Evolutionary conservation across 1,140 invertebrate genomes (phyloP).

Genomic region (Drusus annulatus): DNA sequence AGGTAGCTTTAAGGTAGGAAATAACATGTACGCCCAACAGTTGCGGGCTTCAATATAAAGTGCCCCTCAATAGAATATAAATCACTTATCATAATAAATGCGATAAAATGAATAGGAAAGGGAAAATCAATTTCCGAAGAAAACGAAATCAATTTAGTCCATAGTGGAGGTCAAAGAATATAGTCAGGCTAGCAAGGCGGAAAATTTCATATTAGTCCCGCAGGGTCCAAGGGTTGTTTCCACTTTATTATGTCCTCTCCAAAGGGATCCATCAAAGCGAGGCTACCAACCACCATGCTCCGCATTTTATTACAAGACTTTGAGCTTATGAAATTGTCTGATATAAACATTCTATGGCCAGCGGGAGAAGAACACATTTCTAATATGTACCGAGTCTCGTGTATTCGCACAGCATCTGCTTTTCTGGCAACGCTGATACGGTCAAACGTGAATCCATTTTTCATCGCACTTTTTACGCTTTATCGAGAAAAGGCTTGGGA

Average conservation of each 20-base stretch:
- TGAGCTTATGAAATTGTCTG: constrained; percentile 54
- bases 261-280: constrained; percentile 53
- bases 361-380: neutral
- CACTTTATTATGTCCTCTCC: constrained; percentile 49
- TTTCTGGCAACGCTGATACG: too few species aligned
- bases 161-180: constrained; percentile 34
- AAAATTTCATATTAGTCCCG: constrained; percentile 45
- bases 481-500: constrained; percentile 14
- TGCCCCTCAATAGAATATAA: constrained; percentile 20
- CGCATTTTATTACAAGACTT: constrained; percentile 56
- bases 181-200: constrained; percentile 27
- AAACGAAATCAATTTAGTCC: constrained; percentile 33
- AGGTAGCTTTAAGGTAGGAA: neutral
- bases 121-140: constrained; percentile 34
- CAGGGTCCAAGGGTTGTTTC: constrained; percentile 33
- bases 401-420: neutral
- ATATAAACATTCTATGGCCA: constrained; percentile 41
- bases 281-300: constrained; percentile 42
- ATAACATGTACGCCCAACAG: constrained; percentile 4
- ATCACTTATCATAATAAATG: constrained; percentile 37
- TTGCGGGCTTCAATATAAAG: constrained; percentile 21
- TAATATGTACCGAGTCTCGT: neutral
- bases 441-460: constrained; percentile 40
- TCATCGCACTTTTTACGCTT: constrained; percentile 11
- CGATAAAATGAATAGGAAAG: constrained; percentile 21